A percentile compares a stretch with the other conserved stretches of the same genome.
Conservation (phyloP, 2,888 invertebrate genomes). For the Eumacrocentrus americanus region DNA sequence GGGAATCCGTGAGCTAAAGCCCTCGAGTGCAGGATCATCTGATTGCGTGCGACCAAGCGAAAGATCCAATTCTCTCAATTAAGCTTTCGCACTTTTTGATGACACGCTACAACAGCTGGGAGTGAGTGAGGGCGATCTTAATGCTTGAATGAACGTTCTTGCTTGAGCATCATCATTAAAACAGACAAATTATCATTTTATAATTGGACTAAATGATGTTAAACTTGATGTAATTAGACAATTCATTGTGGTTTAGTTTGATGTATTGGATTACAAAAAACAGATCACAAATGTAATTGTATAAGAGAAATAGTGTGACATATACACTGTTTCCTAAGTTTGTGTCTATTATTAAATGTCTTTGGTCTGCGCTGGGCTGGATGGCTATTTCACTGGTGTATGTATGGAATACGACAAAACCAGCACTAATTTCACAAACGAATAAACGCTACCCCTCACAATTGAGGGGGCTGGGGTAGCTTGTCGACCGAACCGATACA, state of each 20-base stretch:
- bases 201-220: neutral
- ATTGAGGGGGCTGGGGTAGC: slow-evolving; percentile 28
- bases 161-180: slow-evolving; percentile 5
- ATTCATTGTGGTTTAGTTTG: too few species aligned
- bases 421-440: slow-evolving; percentile 62
- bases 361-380: slow-evolving; percentile 9
- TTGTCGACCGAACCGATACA: slow-evolving; percentile 37
- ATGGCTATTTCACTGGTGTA: slow-evolving; percentile 20
- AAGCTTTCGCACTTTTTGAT: slow-evolving; percentile 61
- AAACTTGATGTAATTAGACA: neutral
- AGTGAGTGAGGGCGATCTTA: slow-evolving; percentile 10
- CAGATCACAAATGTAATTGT: too few species aligned
- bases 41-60: slow-evolving; percentile 55
- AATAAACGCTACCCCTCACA: slow-evolving; percentile 50
- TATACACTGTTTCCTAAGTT: too few species aligned
- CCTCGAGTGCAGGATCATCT: slow-evolving; percentile 44
- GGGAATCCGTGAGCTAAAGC: slow-evolving; percentile 33
- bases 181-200: neutral
- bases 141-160: slow-evolving; percentile 17
- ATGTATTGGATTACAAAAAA: too few species aligned
- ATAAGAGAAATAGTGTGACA: too few species aligned
- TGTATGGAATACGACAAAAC: slow-evolving; percentile 51
- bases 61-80: slow-evolving; percentile 58
- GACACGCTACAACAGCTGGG: slow-evolving; percentile 41
- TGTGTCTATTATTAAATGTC: too few species aligned